Conservation (phyloP, 2,888 invertebrate species). For the Macrosiphum euphorbiae region DNA sequence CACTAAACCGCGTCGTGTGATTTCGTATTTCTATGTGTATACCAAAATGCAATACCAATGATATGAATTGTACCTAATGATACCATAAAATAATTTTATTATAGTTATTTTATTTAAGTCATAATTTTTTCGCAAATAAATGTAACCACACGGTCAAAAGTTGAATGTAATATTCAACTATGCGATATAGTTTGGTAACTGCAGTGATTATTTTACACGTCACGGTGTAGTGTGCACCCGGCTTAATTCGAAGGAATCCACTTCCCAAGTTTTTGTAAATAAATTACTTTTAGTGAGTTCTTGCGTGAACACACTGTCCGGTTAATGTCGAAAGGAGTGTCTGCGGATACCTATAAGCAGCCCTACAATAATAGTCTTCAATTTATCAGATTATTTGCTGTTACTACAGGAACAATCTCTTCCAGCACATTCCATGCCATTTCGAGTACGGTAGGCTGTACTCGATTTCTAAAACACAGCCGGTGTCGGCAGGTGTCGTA, state of each 20-base stretch:
- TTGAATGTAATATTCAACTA: no score
- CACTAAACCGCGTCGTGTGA: no score
- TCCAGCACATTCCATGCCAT: not conserved
- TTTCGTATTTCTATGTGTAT: no score
- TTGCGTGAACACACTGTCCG: not conserved
- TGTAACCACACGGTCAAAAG: no score
- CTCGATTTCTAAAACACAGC: not conserved
- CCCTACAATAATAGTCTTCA: not conserved
- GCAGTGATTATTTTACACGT: no score
- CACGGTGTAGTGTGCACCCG: no score
- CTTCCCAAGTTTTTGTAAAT: not conserved
- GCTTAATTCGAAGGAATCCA: not conserved
- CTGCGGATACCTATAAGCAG: not conserved
- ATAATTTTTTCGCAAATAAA: no score
- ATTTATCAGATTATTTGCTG: constrained; percentile 12
- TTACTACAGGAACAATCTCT: not conserved
- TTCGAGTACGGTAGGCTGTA: not conserved
- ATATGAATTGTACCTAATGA: no score
- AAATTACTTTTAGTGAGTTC: not conserved
- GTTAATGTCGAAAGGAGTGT: not conserved
- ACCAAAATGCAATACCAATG: no score
- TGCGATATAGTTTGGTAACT: no score
- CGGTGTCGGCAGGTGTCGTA: not conserved
- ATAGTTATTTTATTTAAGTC: no score
- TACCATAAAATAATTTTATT: no score